phyloP scores from a whole-genome alignment of 2,797 vertebrate genomes.

The Oophaga sylvatica region DNA sequence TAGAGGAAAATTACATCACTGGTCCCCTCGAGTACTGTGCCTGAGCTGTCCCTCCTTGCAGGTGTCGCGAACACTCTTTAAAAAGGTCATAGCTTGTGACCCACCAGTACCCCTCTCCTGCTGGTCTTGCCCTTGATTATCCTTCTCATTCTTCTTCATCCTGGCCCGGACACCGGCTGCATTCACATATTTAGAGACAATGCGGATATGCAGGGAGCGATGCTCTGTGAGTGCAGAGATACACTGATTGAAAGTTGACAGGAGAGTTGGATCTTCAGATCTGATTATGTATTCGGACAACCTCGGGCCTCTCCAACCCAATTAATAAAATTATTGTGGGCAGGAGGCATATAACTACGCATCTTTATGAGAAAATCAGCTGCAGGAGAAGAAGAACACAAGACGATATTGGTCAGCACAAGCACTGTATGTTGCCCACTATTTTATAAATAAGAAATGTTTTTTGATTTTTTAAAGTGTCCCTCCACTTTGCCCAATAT shows the following conservation, averaged over 20 bases:
- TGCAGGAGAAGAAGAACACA: constrained; percentile 64
- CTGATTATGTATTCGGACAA: constrained; percentile 74
- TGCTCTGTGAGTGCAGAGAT: constrained; percentile 75
- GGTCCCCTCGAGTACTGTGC: not conserved
- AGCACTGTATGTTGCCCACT: no score
- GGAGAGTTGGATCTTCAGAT: constrained; percentile 65
- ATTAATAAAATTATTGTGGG: constrained; percentile 81
- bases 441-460: no score
- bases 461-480: no score
- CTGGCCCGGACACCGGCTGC: constrained; percentile 73
- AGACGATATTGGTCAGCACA: not conserved
- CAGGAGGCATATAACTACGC: constrained; percentile 89
- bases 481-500: no score
- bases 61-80: constrained; percentile 84
- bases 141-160: constrained; percentile 59
- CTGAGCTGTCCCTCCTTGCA: constrained; percentile 71
- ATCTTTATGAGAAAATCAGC: constrained; percentile 85
- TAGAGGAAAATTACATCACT: not conserved
- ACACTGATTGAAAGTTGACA: constrained; percentile 76
- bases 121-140: constrained; percentile 52
- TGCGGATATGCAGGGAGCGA: constrained; percentile 83
- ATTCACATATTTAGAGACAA: constrained; percentile 84
- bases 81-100: constrained; percentile 82
- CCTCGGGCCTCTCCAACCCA: constrained; percentile 74
- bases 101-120: constrained; percentile 87